Percentiles rank a stretch among this genome's conserved stretches.
Evolutionary conservation across 2,888 invertebrate species (phyloP).

Genomic region (Ceratothoa steindachneri): DNA sequence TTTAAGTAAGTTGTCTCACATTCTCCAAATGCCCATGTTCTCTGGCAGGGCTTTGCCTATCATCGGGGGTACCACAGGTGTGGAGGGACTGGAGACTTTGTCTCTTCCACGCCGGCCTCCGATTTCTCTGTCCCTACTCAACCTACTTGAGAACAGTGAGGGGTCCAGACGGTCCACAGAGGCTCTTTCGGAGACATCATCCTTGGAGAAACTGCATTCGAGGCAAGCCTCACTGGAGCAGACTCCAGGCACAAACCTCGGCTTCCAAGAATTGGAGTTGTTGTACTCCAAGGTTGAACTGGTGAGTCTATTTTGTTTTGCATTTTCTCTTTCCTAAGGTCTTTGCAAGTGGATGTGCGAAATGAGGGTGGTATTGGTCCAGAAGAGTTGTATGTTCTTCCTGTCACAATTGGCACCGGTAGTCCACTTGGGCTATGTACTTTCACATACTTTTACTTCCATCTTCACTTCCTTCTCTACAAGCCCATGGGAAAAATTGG

Average conservation of each 20-base stretch:
- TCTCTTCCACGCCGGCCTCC: constrained; percentile 27
- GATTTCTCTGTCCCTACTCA: constrained; percentile 32
- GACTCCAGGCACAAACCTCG: background rate
- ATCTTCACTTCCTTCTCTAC: too few species aligned
- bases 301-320: too few species aligned
- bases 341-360: background rate
- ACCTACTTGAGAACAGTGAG: constrained; percentile 42
- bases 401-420: too few species aligned
- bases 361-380: too few species aligned
- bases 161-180: constrained; percentile 44
- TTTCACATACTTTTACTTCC: too few species aligned
- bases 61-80: constrained; percentile 23
- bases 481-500: too few species aligned
- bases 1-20: too few species aligned
- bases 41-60: constrained; percentile 36
- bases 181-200: constrained; percentile 27
- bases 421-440: too few species aligned
- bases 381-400: too few species aligned
- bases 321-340: background rate
- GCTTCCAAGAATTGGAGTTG: constrained; percentile 17
- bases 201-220: constrained; percentile 35
- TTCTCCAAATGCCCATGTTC: too few species aligned
- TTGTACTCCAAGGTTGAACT: constrained; percentile 33
- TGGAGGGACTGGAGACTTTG: constrained; percentile 23
- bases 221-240: constrained; percentile 35